Evolutionary conservation across 2,888 invertebrate genomes (phyloP), one percentile per base, ranked within the genome.

Genomic region (Caenorhabditis sulstoni): DNA sequence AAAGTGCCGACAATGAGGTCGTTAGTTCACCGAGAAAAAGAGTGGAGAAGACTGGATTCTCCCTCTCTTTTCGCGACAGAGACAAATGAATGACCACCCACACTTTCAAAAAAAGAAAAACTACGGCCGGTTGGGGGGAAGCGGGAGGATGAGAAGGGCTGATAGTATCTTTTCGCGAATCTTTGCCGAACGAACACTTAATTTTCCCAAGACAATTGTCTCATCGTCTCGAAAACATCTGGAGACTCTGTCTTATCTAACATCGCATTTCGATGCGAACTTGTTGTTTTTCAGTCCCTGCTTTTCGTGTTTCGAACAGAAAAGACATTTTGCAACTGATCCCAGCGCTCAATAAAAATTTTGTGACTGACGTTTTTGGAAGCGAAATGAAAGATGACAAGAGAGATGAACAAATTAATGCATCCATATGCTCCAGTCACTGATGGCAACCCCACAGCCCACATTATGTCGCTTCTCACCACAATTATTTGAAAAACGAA

Each of bases 331-430:
- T n/a, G n/a, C 50, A 58, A 58, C 61, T 62, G 55, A 71, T 71
- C 70, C 70, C 47, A 71, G 55, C 70, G 55, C 62, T 71, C 70
- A 71, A 71, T 71, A 53, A 62, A 71, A 62, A 71, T 71, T 71
- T 61, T 71, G 70, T 62, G 62, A 71, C 70, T 71, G 70, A 55
- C 70, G 62, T 71, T 71, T 71, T 71, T 71, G 62, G 61, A 35
- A 53, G 53, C 55, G 61, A 71, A 61, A 71, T 71, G 70, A 62
- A 44, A 70, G 53, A 70, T 70, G 70, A 53, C 70, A 71, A 71
- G 61, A 29, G 61, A 29, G 70, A 71, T 62, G 29, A 71, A 71
- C 70, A 61, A 55, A 71, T 71, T 71, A 71, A 53, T 71, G 70
- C 70, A 47, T 71, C 70, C 70, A 71, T 71, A 71, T 71, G 70